A percentile compares a stretch with the other conserved stretches of the same genome.
phyloP scores from a whole-genome alignment of 2,888 invertebrate species.

The Clusia tigrina region DNA sequence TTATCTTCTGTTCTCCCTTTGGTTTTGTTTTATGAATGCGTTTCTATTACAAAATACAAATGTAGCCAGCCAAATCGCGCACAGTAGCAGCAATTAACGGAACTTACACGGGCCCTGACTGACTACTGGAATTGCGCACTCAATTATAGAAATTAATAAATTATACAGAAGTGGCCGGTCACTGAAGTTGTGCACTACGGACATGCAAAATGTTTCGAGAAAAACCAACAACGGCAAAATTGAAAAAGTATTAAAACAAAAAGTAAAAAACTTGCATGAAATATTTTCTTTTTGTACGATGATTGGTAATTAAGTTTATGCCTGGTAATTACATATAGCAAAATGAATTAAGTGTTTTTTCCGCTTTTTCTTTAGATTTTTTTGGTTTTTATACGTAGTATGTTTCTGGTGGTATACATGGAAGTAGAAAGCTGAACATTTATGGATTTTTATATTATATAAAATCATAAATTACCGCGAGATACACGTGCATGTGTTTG shows the following conservation, averaged over 20 bases:
- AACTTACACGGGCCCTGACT: constrained; percentile 15
- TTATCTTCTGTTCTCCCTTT: constrained; percentile 9
- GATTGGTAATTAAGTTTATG: constrained; percentile 19
- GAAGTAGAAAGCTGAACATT: constrained; percentile 37
- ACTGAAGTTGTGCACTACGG: no score
- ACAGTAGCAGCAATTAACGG: constrained; percentile 35
- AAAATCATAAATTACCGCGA: constrained; percentile 43
- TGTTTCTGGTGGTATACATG: no score
- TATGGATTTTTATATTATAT: constrained; percentile 21
- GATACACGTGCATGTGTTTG: constrained; percentile 53
- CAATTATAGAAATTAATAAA: constrained; percentile 53
- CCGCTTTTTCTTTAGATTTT: neutral
- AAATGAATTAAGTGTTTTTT: neutral
- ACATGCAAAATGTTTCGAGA: constrained; percentile 4
- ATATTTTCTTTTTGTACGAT: no score
- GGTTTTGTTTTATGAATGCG: constrained; percentile 9
- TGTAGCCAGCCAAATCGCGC: neutral
- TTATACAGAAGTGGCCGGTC: constrained; percentile 13
- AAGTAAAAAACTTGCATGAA: neutral
- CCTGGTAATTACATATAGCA: neutral
- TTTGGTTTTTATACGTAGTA: no score
- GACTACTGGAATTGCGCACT: constrained; percentile 37
- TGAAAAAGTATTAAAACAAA: neutral
- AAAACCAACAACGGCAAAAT: neutral
- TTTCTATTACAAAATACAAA: constrained; percentile 12